Evolutionary conservation across 2,797 vertebrate genomes (phyloP), one percentile per base, ranked within the genome.

Genomic region (Limosa lapponica): DNA sequence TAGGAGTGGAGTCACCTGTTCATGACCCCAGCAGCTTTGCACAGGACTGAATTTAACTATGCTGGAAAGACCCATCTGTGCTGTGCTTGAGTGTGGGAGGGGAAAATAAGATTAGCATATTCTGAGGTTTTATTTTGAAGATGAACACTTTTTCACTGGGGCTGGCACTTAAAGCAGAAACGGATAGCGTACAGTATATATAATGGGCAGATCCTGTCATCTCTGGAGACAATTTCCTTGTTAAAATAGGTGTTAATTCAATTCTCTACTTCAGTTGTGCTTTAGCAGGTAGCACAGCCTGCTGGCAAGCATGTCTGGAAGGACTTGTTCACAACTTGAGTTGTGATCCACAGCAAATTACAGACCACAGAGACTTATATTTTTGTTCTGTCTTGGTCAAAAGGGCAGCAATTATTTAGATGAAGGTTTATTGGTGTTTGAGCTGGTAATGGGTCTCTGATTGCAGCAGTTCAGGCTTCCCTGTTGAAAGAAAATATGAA

Each of bases 1-100:
- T 41, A 80, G 64, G 83, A 87, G 37, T 85, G 80, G 90, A 92
- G 64, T 92, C 92, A 87, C 92, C 82, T 93, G 83, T 85, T 77
- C 13, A 5, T 89, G 84, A 96, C 89, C 91, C 89, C 75, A 91
- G 87, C 71, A 89, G 67, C 71, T 85, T 86, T 62, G 27, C 71
- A 51, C n/a, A 71, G 64, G 52, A 19, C 77, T 87, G 85, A 36
- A 59, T 93, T 55, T 77, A 66, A 34, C 75, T 52, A 0, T 66
- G 39, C 62, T 73, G 48, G 32, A 81, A 82, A 65, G 59, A 16
- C 64, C 16, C 6, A 32, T 72, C 43, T 2, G 10, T 80, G 75
- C 69, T 81, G 20, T 32, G 51, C 10, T 0, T 28, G 51, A 32
- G 54, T 52, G 23, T 48, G 55, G 14, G 19, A 25, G 39, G 28